Conservation (phyloP, 1,140 invertebrate species). For the Propsilocerus akamusi region DNA sequence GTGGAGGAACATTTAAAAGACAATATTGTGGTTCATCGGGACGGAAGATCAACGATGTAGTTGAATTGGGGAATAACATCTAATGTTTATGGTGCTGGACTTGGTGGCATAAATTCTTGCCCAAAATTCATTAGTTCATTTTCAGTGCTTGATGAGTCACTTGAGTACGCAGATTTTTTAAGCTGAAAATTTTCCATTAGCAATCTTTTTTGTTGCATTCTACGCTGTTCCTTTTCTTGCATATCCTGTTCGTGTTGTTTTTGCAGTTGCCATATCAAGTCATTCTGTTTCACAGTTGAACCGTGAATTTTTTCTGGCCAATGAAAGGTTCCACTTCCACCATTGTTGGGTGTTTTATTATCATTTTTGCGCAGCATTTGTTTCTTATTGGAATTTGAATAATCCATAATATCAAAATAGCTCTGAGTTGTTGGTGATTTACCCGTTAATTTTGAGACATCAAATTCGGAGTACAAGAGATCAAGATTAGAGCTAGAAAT, state of each 20-base stretch:
- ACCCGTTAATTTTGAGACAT: constrained; percentile 23
- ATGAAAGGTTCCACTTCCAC: constrained; percentile 16
- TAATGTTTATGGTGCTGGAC: constrained; percentile 25
- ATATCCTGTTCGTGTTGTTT: constrained; percentile 11
- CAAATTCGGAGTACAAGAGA: constrained; percentile 17
- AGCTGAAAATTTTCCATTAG: not conserved
- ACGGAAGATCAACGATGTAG: too few species aligned
- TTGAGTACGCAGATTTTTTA: constrained; percentile 10
- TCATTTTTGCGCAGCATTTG: not conserved
- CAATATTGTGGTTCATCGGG: too few species aligned
- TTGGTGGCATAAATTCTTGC: constrained; percentile 23
- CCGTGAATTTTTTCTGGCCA: constrained; percentile 25
- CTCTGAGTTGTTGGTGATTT: constrained; percentile 25
- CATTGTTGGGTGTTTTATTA: not conserved
- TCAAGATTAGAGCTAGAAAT: constrained; percentile 9
- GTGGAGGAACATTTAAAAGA: too few species aligned
- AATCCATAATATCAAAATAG: constrained; percentile 10
- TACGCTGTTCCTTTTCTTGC: not conserved
- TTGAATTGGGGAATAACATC: too few species aligned
- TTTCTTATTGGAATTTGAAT: not conserved
- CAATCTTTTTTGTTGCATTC: not conserved
- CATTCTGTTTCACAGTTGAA: constrained; percentile 21
- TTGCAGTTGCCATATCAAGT: constrained; percentile 15
- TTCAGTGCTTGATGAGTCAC: constrained; percentile 19
- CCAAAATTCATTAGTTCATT: constrained; percentile 18